These are phyloP conservation scores for Sebastes iracundus DNA, from an alignment of 2,797 vertebrate genomes.

Conservation along the genomic window DNA sequence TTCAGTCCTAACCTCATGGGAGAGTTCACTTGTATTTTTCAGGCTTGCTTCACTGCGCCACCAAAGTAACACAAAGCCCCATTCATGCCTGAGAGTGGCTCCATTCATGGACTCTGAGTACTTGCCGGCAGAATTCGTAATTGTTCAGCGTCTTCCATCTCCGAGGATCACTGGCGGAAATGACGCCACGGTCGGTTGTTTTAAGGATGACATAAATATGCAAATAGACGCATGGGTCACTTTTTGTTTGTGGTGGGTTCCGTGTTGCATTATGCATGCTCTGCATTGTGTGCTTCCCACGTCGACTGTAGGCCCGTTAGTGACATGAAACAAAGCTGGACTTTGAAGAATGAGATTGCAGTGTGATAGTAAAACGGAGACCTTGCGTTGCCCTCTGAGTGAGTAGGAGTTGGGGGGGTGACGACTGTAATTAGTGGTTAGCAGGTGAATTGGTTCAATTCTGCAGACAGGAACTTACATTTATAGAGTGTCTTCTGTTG, in stretches of 20 bases:
- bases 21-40: conserved; percentile 81
- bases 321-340: conserved; percentile 49
- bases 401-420: neutral
- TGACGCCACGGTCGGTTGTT: conserved; percentile 71
- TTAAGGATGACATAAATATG: conserved; percentile 74
- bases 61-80: conserved; percentile 79
- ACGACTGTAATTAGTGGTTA: neutral
- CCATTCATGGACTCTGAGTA: conserved; percentile 82
- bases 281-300: conserved; percentile 62
- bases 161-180: conserved; percentile 76
- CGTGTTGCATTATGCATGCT: conserved; percentile 54
- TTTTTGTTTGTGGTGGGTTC: conserved; percentile 60
- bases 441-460: neutral
- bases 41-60: conserved; percentile 66
- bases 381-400: neutral
- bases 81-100: conserved; percentile 80
- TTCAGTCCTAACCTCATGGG: conserved; percentile 80
- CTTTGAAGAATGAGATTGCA: conserved; percentile 39
- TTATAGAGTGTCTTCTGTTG: neutral
- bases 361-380: conserved; percentile 23
- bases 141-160: conserved; percentile 82
- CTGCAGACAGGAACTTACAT: neutral
- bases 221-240: conserved; percentile 51
- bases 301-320: neutral
- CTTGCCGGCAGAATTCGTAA: conserved; percentile 82